Evolutionary conservation across 2,888 invertebrate species (phyloP).

Genomic region (Orthonevra nobilis): DNA sequence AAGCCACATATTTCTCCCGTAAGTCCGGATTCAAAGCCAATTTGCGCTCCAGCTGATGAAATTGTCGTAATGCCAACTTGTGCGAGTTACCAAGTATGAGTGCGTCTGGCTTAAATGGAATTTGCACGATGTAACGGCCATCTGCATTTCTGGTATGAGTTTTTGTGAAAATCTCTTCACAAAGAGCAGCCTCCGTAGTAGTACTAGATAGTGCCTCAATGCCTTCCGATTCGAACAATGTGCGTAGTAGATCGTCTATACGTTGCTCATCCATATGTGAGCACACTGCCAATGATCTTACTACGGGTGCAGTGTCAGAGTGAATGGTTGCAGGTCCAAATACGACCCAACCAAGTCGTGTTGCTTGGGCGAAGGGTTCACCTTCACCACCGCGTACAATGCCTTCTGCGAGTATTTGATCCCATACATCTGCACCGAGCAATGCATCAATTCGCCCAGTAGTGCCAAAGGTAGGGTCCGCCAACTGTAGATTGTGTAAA

Average conservation of each 20-base stretch:
- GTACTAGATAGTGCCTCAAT: not conserved
- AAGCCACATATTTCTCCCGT: not conserved
- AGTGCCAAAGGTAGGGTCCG: no score
- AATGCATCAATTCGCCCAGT: constrained; percentile 10
- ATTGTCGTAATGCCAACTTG: not conserved
- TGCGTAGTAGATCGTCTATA: no score
- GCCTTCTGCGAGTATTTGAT: no score
- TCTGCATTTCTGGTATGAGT: not conserved
- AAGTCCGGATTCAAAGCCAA: not conserved
- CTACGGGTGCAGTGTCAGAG: no score
- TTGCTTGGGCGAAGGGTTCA: not conserved
- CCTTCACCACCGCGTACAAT: no score
- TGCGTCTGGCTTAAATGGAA: constrained; percentile 11
- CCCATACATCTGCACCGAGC: constrained; percentile 7
- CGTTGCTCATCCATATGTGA: no score
- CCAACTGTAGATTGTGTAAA: no score
- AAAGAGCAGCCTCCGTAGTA: not conserved
- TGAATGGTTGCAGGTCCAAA: not conserved
- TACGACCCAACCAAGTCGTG: not conserved
- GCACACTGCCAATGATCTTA: no score
- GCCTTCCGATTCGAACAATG: not conserved
- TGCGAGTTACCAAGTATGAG: constrained; percentile 1
- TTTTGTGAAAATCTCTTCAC: constrained; percentile 5
- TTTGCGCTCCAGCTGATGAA: constrained; percentile 9
- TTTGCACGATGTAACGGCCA: not conserved